phyloP scores from a whole-genome alignment of 1,140 invertebrate genomes.

The Zaprionus ghesquierei region DNA sequence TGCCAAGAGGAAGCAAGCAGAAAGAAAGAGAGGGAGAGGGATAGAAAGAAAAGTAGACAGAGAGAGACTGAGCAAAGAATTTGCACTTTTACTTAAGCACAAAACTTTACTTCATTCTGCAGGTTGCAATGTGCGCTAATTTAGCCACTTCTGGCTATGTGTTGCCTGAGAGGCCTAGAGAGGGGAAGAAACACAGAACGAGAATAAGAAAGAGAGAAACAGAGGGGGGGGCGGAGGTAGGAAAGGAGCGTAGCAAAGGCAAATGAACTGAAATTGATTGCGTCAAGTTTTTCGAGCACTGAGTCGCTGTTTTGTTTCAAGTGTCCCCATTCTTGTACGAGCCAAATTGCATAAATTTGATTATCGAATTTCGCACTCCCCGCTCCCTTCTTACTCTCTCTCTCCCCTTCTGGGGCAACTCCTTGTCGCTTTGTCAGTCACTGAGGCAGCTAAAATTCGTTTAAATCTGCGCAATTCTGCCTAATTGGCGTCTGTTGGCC shows the following conservation, averaged over 20 bases:
- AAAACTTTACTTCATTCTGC: conserved; percentile 71
- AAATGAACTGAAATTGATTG: conserved; percentile 71
- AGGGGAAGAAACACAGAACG: not conserved
- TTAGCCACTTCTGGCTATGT: conserved; percentile 40
- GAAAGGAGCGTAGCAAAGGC: conserved; percentile 16
- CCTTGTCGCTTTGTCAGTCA: conserved; percentile 24
- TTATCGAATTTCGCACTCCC: conserved; percentile 47
- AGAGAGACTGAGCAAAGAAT: conserved; percentile 48
- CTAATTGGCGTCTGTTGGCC: conserved; percentile 57
- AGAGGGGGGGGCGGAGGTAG: conserved; percentile 2
- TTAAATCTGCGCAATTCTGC: conserved; percentile 45
- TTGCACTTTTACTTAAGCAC: conserved; percentile 76
- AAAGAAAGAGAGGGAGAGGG: not conserved
- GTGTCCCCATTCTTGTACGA: conserved; percentile 31
- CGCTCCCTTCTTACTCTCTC: not conserved
- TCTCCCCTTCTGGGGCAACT: not conserved
- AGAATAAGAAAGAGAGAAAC: not conserved
- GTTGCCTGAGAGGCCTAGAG: not conserved
- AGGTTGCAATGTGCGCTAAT: conserved; percentile 72
- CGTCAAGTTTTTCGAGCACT: conserved; percentile 63
- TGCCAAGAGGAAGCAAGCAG: not conserved
- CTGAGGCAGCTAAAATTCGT: conserved; percentile 35
- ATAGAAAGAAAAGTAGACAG: conserved; percentile 16
- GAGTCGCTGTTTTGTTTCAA: conserved; percentile 58
- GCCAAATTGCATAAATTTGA: conserved; percentile 70